Evolutionary conservation across 2,113 vertebrate species (phyloP).

Genomic region (Gallinago paraguaiae): DNA sequence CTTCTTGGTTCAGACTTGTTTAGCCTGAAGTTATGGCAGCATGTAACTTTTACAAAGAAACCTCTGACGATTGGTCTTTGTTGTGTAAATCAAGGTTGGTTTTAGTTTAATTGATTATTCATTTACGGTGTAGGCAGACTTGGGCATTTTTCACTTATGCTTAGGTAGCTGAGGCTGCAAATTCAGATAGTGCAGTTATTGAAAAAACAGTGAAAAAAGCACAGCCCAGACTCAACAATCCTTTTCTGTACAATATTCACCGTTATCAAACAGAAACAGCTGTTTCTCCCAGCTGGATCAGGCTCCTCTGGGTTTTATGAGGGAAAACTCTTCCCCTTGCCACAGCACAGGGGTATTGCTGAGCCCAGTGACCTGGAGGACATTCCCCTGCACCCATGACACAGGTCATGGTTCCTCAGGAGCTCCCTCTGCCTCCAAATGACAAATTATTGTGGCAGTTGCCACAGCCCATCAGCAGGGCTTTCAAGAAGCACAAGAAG

Average conservation of each 20-base stretch:
- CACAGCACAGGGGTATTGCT: neutral
- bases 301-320: neutral
- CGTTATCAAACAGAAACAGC: neutral
- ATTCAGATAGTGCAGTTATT: neutral
- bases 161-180: neutral
- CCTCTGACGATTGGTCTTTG: neutral
- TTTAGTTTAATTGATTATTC: neutral
- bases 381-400: rapidly evolving
- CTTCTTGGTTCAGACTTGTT: constrained; percentile 53
- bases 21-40: constrained; percentile 55
- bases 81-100: neutral
- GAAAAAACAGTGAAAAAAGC: neutral
- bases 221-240: neutral
- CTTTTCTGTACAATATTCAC: neutral
- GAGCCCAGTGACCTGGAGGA: neutral
- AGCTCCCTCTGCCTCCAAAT: neutral
- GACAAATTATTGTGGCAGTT: neutral
- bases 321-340: neutral
- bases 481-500: neutral
- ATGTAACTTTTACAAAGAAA: neutral
- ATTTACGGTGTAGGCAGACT: neutral
- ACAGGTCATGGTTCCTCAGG: neutral
- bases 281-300: neutral
- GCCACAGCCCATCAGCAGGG: neutral
- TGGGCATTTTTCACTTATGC: neutral